Conservation (phyloP, 2,797 vertebrate species). For the Mycteria americana region DNA sequence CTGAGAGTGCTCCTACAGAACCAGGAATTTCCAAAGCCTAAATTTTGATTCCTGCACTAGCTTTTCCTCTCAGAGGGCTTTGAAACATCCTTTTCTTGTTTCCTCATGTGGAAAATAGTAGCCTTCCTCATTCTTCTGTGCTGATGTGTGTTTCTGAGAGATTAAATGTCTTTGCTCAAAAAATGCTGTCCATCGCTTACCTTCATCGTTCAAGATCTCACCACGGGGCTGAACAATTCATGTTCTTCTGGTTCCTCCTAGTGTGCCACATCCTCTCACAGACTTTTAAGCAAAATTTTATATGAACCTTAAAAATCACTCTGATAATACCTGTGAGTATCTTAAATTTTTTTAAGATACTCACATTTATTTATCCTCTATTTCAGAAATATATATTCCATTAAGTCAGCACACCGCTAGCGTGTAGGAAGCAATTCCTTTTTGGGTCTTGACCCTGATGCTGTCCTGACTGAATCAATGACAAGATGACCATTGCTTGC, state of each 20-base stretch:
- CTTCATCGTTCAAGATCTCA: not conserved
- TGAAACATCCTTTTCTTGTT: not conserved
- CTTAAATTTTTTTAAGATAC: not conserved
- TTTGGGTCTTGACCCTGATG: not conserved
- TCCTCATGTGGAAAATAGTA: not conserved
- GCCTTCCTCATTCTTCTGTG: not conserved
- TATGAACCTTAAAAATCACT: not conserved
- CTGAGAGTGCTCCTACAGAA: not conserved
- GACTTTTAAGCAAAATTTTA: not conserved
- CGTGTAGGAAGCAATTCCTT: not conserved
- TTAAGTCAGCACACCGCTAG: not conserved
- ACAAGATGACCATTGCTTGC: not conserved
- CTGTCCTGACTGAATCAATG: not conserved
- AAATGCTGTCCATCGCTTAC: not conserved
- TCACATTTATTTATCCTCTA: not conserved
- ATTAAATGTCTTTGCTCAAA: not conserved
- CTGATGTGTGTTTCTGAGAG: not conserved
- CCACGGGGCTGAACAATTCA: not conserved
- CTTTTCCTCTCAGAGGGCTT: not conserved
- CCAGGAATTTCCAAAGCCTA: not conserved
- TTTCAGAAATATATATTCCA: not conserved
- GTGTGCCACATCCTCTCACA: not conserved
- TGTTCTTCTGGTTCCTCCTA: not conserved
- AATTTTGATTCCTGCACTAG: not conserved
- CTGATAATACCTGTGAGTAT: not conserved